Conservation (phyloP, 2,113 vertebrate genomes). For the Melanostigma gelatinosum region DNA sequence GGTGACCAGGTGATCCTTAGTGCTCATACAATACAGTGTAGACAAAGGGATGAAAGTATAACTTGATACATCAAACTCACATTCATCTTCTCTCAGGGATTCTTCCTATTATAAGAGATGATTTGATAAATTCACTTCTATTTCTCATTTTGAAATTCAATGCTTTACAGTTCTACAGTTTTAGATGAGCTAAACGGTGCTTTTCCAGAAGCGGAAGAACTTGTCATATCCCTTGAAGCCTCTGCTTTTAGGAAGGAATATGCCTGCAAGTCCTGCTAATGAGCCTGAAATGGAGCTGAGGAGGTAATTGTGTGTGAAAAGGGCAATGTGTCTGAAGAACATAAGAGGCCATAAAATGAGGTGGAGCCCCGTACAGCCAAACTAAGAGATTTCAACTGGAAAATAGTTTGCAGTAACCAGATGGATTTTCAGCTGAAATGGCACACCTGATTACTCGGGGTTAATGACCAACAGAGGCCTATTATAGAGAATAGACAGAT, state of each 20-base stretch:
- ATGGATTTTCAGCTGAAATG: slow-evolving; percentile 35
- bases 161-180: slow-evolving; percentile 8
- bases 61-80: neutral
- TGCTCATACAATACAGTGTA: neutral
- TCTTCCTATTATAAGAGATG: slow-evolving; percentile 8
- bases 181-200: slow-evolving; percentile 26
- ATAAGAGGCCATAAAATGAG: slow-evolving; percentile 66
- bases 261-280: slow-evolving; percentile 58
- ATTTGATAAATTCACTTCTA: slow-evolving; percentile 7
- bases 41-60: neutral
- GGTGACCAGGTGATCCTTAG: too few relatives aligned
- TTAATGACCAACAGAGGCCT: slow-evolving; percentile 53
- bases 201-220: slow-evolving; percentile 21
- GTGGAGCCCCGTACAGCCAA: slow-evolving; percentile 61
- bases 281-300: slow-evolving; percentile 68
- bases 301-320: slow-evolving; percentile 75
- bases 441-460: slow-evolving; percentile 56
- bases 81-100: slow-evolving; percentile 1
- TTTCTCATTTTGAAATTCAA: slow-evolving; percentile 15
- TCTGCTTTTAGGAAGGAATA: slow-evolving; percentile 49
- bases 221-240: slow-evolving; percentile 35
- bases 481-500: slow-evolving; percentile 29
- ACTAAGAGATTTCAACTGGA: slow-evolving; percentile 65
- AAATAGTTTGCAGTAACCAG: slow-evolving; percentile 61
- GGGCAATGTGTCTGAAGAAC: slow-evolving; percentile 67